Percentiles rank a stretch among this genome's conserved stretches.
These are phyloP conservation scores for Oenanthe oenanthe DNA, from an alignment of 2,113 vertebrate species.

Conservation along the genomic window DNA sequence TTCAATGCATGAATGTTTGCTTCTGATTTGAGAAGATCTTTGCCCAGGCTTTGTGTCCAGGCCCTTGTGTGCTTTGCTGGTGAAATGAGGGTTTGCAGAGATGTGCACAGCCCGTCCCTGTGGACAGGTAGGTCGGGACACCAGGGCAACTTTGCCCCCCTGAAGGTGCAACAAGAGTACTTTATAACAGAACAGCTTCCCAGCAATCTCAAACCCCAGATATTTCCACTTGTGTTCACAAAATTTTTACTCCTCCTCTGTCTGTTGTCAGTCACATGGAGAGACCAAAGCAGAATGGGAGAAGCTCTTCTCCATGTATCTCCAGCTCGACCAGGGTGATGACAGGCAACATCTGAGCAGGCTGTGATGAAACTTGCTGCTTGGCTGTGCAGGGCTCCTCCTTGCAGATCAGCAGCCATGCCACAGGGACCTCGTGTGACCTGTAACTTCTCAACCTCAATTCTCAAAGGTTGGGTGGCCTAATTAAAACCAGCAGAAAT, in stretches of 20 bases:
- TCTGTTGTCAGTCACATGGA: neutral
- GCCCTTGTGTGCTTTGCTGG: neutral
- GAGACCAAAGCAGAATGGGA: neutral
- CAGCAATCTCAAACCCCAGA: neutral
- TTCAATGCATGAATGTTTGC: neutral
- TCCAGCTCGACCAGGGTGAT: neutral
- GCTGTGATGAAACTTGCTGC: conserved; percentile 12
- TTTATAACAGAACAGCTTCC: neutral
- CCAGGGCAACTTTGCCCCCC: neutral
- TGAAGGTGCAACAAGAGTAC: neutral
- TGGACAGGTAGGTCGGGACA: neutral
- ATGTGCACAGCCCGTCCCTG: neutral
- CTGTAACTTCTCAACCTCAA: neutral
- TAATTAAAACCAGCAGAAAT: neutral
- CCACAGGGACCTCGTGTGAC: conserved; percentile 17
- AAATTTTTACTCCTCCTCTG: neutral
- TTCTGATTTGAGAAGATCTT: neutral
- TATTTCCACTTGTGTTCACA: neutral
- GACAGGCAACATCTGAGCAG: neutral
- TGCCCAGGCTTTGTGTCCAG: neutral
- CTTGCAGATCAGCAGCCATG: neutral
- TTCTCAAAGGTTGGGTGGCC: neutral
- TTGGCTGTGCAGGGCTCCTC: neutral
- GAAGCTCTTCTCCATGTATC: neutral
- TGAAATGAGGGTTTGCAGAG: neutral